These are phyloP conservation scores for Orius insidiosus DNA, from an alignment of 1,140 invertebrate species.

Conservation along the genomic window DNA sequence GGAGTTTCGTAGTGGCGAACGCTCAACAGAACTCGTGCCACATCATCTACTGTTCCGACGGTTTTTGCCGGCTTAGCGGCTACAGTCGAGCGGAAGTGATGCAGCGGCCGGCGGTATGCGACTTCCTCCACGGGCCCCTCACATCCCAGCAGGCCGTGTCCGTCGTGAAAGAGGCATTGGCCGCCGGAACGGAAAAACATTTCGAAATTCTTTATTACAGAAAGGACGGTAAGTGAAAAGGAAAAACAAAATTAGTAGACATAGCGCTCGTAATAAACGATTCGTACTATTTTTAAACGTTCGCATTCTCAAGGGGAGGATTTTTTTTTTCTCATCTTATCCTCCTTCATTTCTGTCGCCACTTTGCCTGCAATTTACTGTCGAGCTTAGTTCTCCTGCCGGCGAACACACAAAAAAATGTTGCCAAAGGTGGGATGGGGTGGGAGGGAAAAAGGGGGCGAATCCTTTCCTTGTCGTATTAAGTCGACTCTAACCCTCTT, in stretches of 20 bases:
- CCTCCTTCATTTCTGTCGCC: no score
- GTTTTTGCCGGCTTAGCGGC: conserved; percentile 63
- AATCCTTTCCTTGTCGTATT: no score
- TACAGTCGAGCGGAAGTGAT: conserved; percentile 62
- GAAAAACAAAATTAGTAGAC: not conserved
- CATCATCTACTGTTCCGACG: conserved; percentile 77
- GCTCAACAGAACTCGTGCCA: conserved; percentile 56
- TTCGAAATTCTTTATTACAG: conserved; percentile 68
- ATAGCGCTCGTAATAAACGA: not conserved
- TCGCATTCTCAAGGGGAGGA: no score
- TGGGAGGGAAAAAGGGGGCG: no score
- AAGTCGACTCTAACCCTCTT: no score
- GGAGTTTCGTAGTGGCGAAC: conserved; percentile 72
- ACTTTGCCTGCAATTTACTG: no score
- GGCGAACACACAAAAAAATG: no score
- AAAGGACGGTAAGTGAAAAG: conserved; percentile 66
- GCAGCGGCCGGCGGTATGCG: conserved; percentile 57
- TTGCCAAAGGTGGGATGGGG: no score
- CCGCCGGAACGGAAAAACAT: conserved; percentile 56
- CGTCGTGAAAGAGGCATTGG: conserved; percentile 50
- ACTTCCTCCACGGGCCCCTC: conserved; percentile 65
- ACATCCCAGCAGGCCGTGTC: conserved; percentile 51
- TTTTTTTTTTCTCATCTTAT: no score
- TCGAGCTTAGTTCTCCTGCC: no score
- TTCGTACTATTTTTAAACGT: no score